These are phyloP conservation scores for Clavelina lepadiformis DNA, from an alignment of 23 tunicate genomes.

Conservation along the genomic window DNA sequence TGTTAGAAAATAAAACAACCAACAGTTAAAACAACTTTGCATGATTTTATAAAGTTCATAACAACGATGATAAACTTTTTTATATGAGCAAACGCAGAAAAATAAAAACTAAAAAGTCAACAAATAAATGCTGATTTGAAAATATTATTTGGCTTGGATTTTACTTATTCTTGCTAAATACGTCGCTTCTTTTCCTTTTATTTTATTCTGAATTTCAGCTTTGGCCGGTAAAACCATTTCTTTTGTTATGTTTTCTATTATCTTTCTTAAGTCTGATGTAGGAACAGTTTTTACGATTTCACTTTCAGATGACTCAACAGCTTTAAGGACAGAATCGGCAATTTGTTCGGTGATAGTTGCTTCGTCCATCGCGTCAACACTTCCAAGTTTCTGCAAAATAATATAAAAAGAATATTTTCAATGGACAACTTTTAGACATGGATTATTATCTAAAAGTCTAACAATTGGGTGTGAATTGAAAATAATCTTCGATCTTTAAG, in stretches of 20 bases:
- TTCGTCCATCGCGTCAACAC: slow-evolving; percentile 8
- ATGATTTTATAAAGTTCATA: too few species aligned
- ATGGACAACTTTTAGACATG: too few species aligned
- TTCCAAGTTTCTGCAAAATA: slow-evolving; percentile 6
- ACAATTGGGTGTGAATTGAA: too few species aligned
- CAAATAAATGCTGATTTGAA: too few species aligned
- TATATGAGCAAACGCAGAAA: too few species aligned
- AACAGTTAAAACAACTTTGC: too few species aligned
- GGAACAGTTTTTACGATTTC: slow-evolving; percentile 46
- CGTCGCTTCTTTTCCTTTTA: slow-evolving; percentile 55
- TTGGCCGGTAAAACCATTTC: slow-evolving; percentile 68
- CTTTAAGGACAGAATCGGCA: slow-evolving; percentile 62
- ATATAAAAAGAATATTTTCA: too few species aligned
- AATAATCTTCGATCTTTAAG: too few species aligned
- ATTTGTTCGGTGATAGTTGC: slow-evolving; percentile 22
- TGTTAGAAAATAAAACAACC: too few species aligned
- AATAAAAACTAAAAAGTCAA: too few species aligned
- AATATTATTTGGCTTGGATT: slow-evolving; percentile 66
- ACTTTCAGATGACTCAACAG: slow-evolving; percentile 30
- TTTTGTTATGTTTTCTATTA: slow-evolving; percentile 51
- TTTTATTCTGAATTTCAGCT: slow-evolving; percentile 49
- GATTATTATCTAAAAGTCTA: too few species aligned
- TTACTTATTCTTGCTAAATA: slow-evolving; percentile 57
- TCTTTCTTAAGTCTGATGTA: slow-evolving; percentile 41
- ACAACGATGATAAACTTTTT: too few species aligned